These are phyloP conservation scores for Pseudomyrmex dendroicus DNA, from an alignment of 1,140 invertebrate genomes.

Conservation along the genomic window DNA sequence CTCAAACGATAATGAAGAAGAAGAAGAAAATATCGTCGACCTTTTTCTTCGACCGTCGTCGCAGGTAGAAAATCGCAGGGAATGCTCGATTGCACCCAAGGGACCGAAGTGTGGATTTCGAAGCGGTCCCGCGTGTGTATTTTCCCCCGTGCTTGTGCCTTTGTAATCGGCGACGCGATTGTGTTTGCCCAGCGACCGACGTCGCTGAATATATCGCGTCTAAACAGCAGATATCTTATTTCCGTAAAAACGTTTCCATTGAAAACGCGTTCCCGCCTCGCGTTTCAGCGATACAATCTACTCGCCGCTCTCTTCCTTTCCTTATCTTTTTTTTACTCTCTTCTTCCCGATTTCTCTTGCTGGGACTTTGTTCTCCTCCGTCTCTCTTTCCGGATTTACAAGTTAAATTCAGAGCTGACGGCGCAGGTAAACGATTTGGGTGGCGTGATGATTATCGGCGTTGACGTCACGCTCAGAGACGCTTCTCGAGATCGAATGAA, in stretches of 20 bases:
- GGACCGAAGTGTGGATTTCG: constrained; percentile 16
- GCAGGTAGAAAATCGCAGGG: constrained; percentile 71
- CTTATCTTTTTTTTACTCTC: not conserved
- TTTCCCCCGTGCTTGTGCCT: constrained; percentile 65
- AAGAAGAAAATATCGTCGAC: constrained; percentile 68
- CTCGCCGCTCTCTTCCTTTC: not conserved
- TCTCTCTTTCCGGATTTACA: constrained; percentile 53
- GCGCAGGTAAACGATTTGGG: constrained; percentile 44
- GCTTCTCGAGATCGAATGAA: constrained; percentile 50
- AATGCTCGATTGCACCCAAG: constrained; percentile 69
- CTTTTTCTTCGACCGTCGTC: constrained; percentile 60
- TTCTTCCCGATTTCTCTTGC: constrained; percentile 1
- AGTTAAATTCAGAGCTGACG: constrained; percentile 44
- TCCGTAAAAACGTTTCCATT: constrained; percentile 58
- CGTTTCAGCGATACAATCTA: constrained; percentile 44
- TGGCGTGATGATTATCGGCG: constrained; percentile 54
- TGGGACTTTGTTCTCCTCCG: constrained; percentile 16
- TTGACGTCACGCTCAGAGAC: constrained; percentile 47
- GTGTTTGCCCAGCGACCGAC: constrained; percentile 67
- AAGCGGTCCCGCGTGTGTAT: constrained; percentile 62
- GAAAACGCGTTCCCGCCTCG: constrained; percentile 50
- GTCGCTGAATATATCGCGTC: constrained; percentile 60
- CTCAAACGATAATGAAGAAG: constrained; percentile 60
- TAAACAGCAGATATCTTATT: constrained; percentile 75
- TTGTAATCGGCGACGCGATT: constrained; percentile 75